Percentiles rank a stretch among this genome's conserved stretches.
Evolutionary conservation across 1,140 invertebrate species (phyloP).

Genomic region (Camponotus pennsylvanicus): DNA sequence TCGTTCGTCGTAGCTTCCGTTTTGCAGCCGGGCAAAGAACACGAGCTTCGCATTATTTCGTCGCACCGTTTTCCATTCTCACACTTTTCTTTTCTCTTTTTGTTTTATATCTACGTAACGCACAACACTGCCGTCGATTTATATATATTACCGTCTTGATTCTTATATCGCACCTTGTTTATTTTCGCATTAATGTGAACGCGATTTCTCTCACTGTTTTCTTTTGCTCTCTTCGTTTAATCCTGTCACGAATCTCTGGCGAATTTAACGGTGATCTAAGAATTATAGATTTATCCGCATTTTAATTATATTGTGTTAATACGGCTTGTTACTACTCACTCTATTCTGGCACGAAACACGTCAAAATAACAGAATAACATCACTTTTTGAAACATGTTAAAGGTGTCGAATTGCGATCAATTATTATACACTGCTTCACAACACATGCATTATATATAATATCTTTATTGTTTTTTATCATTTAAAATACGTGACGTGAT

Average conservation of each 20-base stretch:
- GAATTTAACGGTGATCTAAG: constrained; percentile 45
- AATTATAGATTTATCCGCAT: constrained; percentile 43
- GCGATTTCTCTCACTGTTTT: constrained; percentile 51
- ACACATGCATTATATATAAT: constrained; percentile 7
- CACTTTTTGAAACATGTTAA: constrained; percentile 12
- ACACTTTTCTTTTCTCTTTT: constrained; percentile 53
- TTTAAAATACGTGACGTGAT: background rate
- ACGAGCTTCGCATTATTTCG: constrained; percentile 81
- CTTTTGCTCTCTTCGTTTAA: constrained; percentile 67
- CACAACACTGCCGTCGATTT: constrained; percentile 46
- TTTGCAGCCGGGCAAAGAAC: constrained; percentile 69
- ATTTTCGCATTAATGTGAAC: constrained; percentile 60
- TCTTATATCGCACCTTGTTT: constrained; percentile 39
- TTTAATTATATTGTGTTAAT: constrained; percentile 57
- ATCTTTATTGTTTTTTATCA: constrained; percentile 17
- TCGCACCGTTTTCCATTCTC: constrained; percentile 71
- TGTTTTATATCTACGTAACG: constrained; percentile 49
- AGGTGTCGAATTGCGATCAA: background rate
- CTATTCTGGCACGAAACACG: constrained; percentile 25
- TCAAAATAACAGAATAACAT: constrained; percentile 62
- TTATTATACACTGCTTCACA: constrained; percentile 31
- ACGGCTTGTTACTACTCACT: constrained; percentile 46
- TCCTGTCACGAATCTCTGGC: constrained; percentile 43
- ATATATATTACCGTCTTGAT: background rate
- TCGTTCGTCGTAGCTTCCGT: constrained; percentile 18